Conservation (phyloP, 1,140 invertebrate genomes). For the Lepidotrigona ventralis region DNA sequence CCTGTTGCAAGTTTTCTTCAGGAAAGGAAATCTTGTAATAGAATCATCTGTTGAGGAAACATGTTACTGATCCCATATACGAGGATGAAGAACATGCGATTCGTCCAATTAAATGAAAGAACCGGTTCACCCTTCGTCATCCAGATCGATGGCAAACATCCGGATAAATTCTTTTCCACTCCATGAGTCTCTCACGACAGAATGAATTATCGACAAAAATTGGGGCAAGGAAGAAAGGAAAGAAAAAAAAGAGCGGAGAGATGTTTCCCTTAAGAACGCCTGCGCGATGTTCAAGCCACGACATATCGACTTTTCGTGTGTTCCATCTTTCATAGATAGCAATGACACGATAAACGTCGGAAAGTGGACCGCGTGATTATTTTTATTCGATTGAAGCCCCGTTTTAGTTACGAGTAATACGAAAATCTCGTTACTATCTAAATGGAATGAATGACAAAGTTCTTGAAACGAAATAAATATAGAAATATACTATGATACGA, state of each 20-base stretch:
- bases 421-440: background rate
- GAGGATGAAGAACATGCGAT: too few relatives aligned
- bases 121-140: background rate
- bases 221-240: background rate
- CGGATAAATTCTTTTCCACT: background rate
- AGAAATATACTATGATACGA: too few relatives aligned
- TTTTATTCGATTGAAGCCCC: background rate
- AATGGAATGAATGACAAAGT: too few relatives aligned
- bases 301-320: conserved; percentile 37
- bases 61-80: background rate
- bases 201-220: conserved; percentile 14
- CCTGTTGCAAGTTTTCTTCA: too few relatives aligned
- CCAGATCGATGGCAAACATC: background rate
- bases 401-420: background rate
- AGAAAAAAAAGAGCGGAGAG: background rate
- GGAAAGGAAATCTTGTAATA: too few relatives aligned
- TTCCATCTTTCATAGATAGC: conserved; percentile 27
- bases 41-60: background rate
- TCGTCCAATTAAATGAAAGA: background rate
- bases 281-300: conserved; percentile 32
- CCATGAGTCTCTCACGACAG: background rate
- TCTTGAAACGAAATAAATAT: too few relatives aligned
- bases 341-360: background rate
- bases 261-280: conserved; percentile 24
- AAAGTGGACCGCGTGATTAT: conserved; percentile 7